Percentiles rank a stretch among this genome's conserved stretches.
Conservation (phyloP, 2,113 vertebrate species). For the Trichomycterus rosablanca region DNA sequence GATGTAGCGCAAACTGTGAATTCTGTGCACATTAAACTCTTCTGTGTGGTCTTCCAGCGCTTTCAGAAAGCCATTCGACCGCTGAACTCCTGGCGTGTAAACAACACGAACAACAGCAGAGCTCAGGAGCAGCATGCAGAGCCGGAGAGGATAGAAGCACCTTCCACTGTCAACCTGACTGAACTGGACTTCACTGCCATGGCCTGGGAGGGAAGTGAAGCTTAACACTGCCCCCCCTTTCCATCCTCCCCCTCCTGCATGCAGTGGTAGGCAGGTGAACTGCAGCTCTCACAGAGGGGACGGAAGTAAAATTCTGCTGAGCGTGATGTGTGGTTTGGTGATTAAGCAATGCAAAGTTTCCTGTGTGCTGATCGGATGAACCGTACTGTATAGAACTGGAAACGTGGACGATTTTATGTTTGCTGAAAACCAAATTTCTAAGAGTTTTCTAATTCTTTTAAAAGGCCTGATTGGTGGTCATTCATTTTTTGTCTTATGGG, state of each 20-base stretch:
- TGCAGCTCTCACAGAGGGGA: not conserved
- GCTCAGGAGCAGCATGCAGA: constrained; percentile 9
- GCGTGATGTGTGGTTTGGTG: not conserved
- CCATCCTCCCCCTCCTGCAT: too few species aligned
- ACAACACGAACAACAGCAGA: constrained; percentile 50
- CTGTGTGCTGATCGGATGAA: not conserved
- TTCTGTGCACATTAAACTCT: too few species aligned
- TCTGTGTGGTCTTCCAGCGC: too few species aligned
- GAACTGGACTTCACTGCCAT: constrained; percentile 62
- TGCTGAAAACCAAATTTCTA: not conserved
- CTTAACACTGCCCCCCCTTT: constrained; percentile 40
- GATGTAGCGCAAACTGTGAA: too few species aligned
- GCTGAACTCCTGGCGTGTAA: constrained; percentile 70
- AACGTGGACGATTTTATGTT: not conserved
- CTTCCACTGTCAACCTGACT: constrained; percentile 69
- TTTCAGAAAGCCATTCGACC: constrained; percentile 72
- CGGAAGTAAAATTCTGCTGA: not conserved
- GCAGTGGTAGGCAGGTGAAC: not conserved
- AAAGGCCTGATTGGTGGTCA: too few species aligned
- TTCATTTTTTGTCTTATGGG: not conserved
- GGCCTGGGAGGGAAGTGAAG: constrained; percentile 50
- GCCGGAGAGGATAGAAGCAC: constrained; percentile 55
- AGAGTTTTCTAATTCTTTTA: too few species aligned
- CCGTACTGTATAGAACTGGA: not conserved
- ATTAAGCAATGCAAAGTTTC: not conserved